Base-by-base conservation (phyloP, 2,113 vertebrate species). In the Mungos mungo region DNA sequence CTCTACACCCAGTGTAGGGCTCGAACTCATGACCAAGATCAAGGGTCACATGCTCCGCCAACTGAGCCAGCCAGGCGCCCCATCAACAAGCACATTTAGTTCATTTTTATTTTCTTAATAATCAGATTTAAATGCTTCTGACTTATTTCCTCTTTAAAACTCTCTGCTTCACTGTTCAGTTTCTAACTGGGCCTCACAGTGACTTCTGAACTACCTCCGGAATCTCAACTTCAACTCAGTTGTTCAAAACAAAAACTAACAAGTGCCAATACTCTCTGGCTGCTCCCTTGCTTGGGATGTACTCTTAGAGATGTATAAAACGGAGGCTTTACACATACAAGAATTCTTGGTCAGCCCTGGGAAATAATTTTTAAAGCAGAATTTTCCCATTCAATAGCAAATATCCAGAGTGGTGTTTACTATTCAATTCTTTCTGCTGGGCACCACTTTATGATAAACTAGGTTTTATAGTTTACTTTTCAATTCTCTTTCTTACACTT, bases 181-280 rank as follows among this genome's bases (percentile, higher is more conserved):
- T 96, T 96, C 82, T 88, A 85, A 77, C 5, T 69, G 88, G 27
- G 66, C 14, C 15, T 91, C 84, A 66, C 25, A 66, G 33, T 66
- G 23, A 84, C 65, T 88, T 95, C 89, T 82, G 3, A 94, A 91
- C 79, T 76, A 60, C n/a, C 60, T 91, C 83, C 65, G 21, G 47
- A 96, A 97, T 7, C 76, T 76, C 83, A 84, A 90, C 18, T 81
- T 90, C 96, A 93, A 93, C 47, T 88, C 81, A 93, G 82, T 95
- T 96, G 71, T 41, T 87, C 15, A 88, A 95, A 96, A 92, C 83
- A 94, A 97, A 94, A 97, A 96, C 79, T 52, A 90, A 90, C 63
- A 83, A 93, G 92, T 95, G 83, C 14, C 47, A 95, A 45, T 18
- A 92, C 38, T 97, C 47, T 63, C 83, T 72, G 63, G 57, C 82